Base-by-base conservation (phyloP, 2,797 vertebrate species). In the Monodelphis domestica region DNA sequence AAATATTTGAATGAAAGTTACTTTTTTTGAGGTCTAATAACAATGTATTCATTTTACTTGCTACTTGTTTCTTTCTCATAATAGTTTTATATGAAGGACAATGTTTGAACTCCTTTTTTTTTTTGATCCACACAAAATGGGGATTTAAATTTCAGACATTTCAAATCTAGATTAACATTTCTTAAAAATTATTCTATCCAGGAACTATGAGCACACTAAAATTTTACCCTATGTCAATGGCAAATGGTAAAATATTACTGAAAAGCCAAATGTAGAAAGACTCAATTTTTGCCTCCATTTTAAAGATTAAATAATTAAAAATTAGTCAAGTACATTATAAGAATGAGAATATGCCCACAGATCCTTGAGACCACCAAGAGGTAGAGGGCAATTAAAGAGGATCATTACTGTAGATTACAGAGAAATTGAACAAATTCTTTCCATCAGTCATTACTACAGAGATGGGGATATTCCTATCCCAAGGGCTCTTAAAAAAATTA, bases 301-400 rank as follows among this genome's bases (percentile, higher is more conserved):
- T 90, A 84, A 84, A 57, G 26, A 84, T 95, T 54, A 95, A 93
- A 63, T 93, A 93, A 88, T 57, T 50, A 78, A 95, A 95, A 95
- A 87, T 88, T 78, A 90, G 90, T 90, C 91, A 96, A 92, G 30
- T 94, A 55, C 15, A 93, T 4, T 2, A 24, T 14, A 63, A 87
- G 55, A 12, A 93, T 50, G 10, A 96, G 92, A 90, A 53, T 92
- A 52, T 45, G 45, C 28, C 15, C 45, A 24, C 0, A 59, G 15
- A 38, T 38, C 52, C 50, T 93, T 93, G 89, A 84, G 1, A 84
- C 4, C 87, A 90, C 5, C 29, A 88, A 51, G 28, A 94, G 90
- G 55, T 87, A 93, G 91, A 51, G 33, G 92, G 70, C 70, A 78
- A 78, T 78, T 78, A 78, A 26, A 78, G 38, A 78, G 70, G 21